Conservation (phyloP, 2,113 vertebrate species). For the Sigmodon hispidus region DNA sequence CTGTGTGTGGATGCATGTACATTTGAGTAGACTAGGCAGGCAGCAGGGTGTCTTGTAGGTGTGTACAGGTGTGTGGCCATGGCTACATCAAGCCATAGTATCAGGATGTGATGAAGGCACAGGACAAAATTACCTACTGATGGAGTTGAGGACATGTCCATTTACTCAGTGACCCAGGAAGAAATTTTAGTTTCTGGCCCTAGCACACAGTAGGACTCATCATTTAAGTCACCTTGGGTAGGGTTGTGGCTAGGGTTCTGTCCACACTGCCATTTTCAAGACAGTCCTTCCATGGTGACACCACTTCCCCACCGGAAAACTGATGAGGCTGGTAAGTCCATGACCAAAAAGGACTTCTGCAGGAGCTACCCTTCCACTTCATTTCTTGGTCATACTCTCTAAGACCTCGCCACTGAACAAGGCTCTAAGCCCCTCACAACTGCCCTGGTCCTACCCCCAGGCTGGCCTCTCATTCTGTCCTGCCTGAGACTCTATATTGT, state of each 20-base stretch:
- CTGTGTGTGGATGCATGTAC: background rate
- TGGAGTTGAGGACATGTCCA: no score
- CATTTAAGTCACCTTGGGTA: no score
- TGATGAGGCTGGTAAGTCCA: background rate
- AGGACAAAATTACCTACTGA: no score
- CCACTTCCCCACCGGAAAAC: background rate
- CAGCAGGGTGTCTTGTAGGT: background rate
- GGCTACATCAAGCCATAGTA: background rate
- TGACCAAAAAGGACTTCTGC: background rate
- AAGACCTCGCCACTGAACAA: no score
- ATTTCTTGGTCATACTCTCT: background rate
- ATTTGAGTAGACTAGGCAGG: background rate
- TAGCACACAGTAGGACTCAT: background rate
- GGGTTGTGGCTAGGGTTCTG: background rate
- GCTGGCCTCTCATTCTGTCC: background rate
- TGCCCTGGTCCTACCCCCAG: background rate
- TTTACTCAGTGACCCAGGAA: background rate
- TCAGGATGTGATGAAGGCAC: background rate
- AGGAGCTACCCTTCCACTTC: background rate
- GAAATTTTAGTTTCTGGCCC: no score
- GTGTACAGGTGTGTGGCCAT: background rate
- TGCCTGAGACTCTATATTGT: background rate
- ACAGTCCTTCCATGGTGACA: background rate
- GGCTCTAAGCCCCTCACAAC: background rate
- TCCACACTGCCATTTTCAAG: background rate